Evolutionary conservation across 92 coral and sea anemone genomes (phyloP).

Genomic region (Porites rus): DNA sequence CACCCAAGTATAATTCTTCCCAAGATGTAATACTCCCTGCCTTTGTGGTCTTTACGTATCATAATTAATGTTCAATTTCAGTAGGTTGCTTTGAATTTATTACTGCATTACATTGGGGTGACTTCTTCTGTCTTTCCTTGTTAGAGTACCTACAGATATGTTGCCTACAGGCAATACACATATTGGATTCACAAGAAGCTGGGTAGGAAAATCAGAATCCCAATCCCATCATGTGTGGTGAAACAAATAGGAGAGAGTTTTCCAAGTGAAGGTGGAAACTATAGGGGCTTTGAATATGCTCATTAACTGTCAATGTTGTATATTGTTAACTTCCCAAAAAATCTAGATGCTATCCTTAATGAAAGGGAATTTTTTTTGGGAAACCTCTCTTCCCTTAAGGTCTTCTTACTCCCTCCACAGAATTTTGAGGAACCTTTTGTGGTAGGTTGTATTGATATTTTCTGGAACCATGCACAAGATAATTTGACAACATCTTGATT

Average conservation of each 20-base stretch:
- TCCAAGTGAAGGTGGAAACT: slow-evolving; percentile 48
- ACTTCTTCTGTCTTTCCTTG: slow-evolving; percentile 23
- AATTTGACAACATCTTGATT: too few relatives aligned
- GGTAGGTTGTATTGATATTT: too few relatives aligned
- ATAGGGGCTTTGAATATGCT: slow-evolving; percentile 58
- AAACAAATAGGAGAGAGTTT: slow-evolving; percentile 42
- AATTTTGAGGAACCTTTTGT: too few relatives aligned
- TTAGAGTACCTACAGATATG: slow-evolving; percentile 56
- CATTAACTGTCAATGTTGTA: slow-evolving; percentile 2
- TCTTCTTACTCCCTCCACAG: too few relatives aligned
- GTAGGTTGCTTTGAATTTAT: not conserved
- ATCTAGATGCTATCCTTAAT: not conserved
- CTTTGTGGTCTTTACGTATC: not conserved
- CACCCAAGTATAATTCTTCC: too few relatives aligned
- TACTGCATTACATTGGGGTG: not conserved
- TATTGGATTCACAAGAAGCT: slow-evolving; percentile 54
- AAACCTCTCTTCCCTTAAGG: too few relatives aligned
- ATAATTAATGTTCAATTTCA: slow-evolving; percentile 2
- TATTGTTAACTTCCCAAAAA: not conserved
- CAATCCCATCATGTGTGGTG: slow-evolving; percentile 55
- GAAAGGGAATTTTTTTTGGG: too few relatives aligned
- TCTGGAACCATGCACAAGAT: too few relatives aligned
- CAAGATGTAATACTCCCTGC: too few relatives aligned
- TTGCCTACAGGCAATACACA: slow-evolving; percentile 48
- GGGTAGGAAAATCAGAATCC: slow-evolving; percentile 36